These are phyloP conservation scores for Aphidius ervi DNA, from an alignment of 1,140 invertebrate species.

Conservation along the genomic window DNA sequence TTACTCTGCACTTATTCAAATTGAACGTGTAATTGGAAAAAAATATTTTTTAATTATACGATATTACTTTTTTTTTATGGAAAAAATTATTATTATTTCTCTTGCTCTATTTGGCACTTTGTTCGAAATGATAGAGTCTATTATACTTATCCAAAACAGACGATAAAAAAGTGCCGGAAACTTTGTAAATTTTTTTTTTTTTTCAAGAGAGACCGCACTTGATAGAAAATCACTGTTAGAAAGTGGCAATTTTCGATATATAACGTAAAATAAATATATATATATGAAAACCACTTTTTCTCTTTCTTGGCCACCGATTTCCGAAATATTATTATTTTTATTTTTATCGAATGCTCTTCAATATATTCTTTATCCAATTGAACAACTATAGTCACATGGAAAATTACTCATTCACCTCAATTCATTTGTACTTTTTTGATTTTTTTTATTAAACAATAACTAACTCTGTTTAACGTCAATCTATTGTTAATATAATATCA, in stretches of 20 bases:
- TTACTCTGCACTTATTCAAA: no score
- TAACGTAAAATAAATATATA: conserved; percentile 8
- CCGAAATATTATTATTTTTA: conserved; percentile 13
- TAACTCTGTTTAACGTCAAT: no score
- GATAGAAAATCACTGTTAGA: conserved; percentile 6
- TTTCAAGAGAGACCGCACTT: neutral
- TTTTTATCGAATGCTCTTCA: conserved; percentile 1
- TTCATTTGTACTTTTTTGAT: no score
- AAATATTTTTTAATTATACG: no score
- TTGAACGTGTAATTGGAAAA: no score
- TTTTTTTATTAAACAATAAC: no score
- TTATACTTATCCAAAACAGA: neutral
- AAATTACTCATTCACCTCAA: no score
- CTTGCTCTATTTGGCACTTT: no score
- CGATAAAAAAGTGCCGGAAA: conserved; percentile 25
- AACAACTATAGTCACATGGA: no score
- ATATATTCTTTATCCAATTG: neutral
- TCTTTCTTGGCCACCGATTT: neutral
- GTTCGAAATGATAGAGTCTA: neutral
- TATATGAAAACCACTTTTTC: conserved; percentile 23
- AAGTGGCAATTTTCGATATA: neutral
- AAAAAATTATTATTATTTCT: no score
- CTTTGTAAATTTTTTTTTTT: neutral
- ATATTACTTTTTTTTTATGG: no score
- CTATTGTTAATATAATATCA: no score